phyloP scores from a whole-genome alignment of 2,797 vertebrate genomes.

The Takifugu rubripes region DNA sequence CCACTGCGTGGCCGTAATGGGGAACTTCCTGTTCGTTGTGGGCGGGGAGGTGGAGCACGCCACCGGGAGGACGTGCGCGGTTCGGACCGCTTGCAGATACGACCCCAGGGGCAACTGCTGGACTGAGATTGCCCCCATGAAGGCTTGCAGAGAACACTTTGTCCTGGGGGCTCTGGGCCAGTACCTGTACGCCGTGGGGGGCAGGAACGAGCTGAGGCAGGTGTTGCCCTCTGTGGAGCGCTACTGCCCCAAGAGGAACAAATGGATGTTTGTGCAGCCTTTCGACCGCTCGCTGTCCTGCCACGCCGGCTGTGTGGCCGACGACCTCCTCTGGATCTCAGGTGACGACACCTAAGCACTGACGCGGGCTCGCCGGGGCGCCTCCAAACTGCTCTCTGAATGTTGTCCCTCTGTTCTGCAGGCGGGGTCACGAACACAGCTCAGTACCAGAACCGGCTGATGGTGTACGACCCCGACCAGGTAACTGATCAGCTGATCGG shows the following conservation, averaged over 20 bases:
- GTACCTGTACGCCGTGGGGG: conserved; percentile 89
- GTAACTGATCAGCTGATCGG: conserved; percentile 59
- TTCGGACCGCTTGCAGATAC: conserved; percentile 89
- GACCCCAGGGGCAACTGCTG: conserved; percentile 89
- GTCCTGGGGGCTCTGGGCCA: conserved; percentile 88
- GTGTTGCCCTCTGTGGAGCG: conserved; percentile 93
- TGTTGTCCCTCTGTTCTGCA: conserved; percentile 67
- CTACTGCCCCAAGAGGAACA: conserved; percentile 96
- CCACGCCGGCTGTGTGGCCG: conserved; percentile 92
- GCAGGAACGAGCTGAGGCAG: conserved; percentile 91
- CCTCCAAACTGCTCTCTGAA: background rate
- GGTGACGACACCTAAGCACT: conserved; percentile 67
- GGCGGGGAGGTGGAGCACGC: conserved; percentile 92
- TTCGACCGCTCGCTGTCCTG: conserved; percentile 96
- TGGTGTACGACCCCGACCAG: conserved; percentile 96
- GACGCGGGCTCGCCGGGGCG: no score
- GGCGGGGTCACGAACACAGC: conserved; percentile 97
- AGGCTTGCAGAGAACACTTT: conserved; percentile 95
- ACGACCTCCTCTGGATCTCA: conserved; percentile 96
- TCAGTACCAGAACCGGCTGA: conserved; percentile 96
- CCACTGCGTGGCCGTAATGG: conserved; percentile 93
- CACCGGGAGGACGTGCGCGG: conserved; percentile 87
- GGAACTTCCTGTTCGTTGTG: conserved; percentile 91
- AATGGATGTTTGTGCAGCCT: conserved; percentile 92
- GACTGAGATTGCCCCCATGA: conserved; percentile 95